phyloP scores from a whole-genome alignment of 2,113 vertebrate genomes.

The Boulengeromyrus knoepffleri region DNA sequence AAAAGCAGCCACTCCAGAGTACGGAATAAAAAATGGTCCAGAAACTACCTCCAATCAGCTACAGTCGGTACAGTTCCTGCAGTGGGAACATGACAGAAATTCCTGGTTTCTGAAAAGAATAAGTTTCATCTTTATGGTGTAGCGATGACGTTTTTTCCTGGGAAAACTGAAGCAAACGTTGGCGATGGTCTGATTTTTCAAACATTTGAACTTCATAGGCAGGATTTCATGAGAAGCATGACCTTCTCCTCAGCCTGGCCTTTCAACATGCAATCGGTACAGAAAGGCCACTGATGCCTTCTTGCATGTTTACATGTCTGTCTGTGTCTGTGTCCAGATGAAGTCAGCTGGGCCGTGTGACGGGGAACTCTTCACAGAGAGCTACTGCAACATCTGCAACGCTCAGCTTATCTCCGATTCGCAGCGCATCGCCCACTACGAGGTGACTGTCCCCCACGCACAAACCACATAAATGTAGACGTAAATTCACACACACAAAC shows the following conservation, averaged over 20 bases:
- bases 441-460: slow-evolving; percentile 49
- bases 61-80: background rate
- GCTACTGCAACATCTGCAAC: slow-evolving; percentile 78
- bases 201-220: background rate
- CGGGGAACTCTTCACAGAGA: slow-evolving; percentile 69
- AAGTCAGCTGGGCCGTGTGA: slow-evolving; percentile 66
- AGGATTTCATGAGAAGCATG: background rate
- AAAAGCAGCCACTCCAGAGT: background rate
- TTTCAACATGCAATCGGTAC: background rate
- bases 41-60: background rate
- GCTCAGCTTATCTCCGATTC: slow-evolving; percentile 76
- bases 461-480: background rate
- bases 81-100: background rate
- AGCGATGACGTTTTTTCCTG: background rate
- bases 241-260: background rate
- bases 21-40: background rate
- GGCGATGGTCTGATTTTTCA: background rate
- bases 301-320: background rate
- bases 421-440: slow-evolving; percentile 73
- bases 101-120: background rate
- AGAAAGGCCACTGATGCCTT: background rate
- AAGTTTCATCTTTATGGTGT: background rate
- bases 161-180: background rate
- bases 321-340: slow-evolving; percentile 56
- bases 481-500: slow-evolving; percentile 3